Base-by-base conservation (phyloP, 2,888 invertebrate species). In the Spodoptera picta region DNA sequence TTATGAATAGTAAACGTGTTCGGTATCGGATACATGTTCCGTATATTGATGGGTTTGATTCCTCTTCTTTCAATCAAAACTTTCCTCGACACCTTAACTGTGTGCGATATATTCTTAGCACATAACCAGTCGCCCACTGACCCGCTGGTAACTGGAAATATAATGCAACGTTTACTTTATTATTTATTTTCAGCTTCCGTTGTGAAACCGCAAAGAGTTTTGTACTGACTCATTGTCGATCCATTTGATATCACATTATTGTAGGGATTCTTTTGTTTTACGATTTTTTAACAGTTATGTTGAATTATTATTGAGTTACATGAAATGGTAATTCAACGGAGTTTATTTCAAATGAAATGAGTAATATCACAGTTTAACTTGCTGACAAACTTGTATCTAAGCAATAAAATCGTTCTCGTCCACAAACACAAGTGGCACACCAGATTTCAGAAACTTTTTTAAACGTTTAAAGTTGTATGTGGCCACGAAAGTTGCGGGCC, bases 41-140 rank as follows among this genome's bases (percentile, higher is more conserved):
- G 64, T 65, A 72, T 85, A 85, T 86, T 84, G 80, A 87, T 86
- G 68, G 81, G 67, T 48, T 47, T 73, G 75, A 79, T 70, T 77
- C 71, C 68, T 75, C 47, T 67, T 70, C 64, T 73, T 79, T 79
- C 82, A 79, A 86, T 84, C 83, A 76, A 83, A 86, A 77, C 77
- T 83, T 73, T 65, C 64, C 11, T 31, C 36, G 43, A 52, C 19
- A 19, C 46, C 27, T 55, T 46, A n/a, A 53, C 51, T 61, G 61
- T 64, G 73, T 42, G 45, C 51, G 44, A 50, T 64, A 60, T 60
- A 60, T 59, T 62, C 46, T 60, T 43, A 45, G 51, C 47, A 46
- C 43, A n/a, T 7, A 19, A 55, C 11, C 44, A 59, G 45, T 53
- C 56, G 49, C 59, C 64, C 50, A 60, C 71, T 27, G 36, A 36